Conservation (phyloP, 2,888 invertebrate species). For the Adineta ricciae region DNA sequence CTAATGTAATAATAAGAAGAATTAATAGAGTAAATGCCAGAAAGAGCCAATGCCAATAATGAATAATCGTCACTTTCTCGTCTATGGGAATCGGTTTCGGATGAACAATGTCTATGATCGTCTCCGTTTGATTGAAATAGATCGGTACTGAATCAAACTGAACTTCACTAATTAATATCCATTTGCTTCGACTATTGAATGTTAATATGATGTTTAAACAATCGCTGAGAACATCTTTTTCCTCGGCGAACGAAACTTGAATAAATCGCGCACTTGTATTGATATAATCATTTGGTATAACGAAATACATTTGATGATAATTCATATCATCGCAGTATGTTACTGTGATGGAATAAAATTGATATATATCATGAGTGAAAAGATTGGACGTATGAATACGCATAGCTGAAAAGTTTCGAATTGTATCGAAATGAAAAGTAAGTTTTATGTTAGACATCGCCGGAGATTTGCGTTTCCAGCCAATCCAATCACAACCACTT, state of each 20-base stretch:
- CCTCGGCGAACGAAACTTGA: slow-evolving; percentile 59
- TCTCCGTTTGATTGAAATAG: neutral
- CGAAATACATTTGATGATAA: slow-evolving; percentile 67
- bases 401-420: slow-evolving; percentile 72
- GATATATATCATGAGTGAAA: slow-evolving; percentile 71
- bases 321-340: slow-evolving; percentile 68
- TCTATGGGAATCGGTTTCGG: neutral
- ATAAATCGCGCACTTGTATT: slow-evolving; percentile 57
- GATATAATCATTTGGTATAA: neutral
- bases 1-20: neutral
- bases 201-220: slow-evolving; percentile 66
- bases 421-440: slow-evolving; percentile 73
- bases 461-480: slow-evolving; percentile 65
- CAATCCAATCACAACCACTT: slow-evolving; percentile 73
- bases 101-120: neutral
- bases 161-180: slow-evolving; percentile 81
- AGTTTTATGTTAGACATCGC: slow-evolving; percentile 58
- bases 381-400: slow-evolving; percentile 71
- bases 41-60: neutral
- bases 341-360: slow-evolving; percentile 67
- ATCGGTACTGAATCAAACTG: slow-evolving; percentile 63
- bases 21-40: neutral
- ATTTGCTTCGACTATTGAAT: slow-evolving; percentile 65
- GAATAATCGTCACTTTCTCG: neutral
- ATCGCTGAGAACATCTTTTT: slow-evolving; percentile 58